Percentiles rank a stretch among this genome's conserved stretches.
phyloP scores from a whole-genome alignment of 2,113 vertebrate species.

The Odocoileus virginianus region DNA sequence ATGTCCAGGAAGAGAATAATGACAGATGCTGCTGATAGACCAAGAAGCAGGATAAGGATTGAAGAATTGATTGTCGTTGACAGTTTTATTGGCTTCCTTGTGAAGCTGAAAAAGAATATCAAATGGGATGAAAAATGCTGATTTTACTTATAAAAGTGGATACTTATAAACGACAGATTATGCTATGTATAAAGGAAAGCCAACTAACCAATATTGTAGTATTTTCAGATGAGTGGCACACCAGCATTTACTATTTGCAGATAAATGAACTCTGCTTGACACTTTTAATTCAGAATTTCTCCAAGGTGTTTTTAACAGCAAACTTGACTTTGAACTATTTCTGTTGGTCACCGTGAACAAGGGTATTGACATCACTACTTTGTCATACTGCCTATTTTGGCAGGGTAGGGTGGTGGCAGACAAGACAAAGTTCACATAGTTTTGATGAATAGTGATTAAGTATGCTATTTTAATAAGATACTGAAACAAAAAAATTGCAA shows the following conservation, averaged over 20 bases:
- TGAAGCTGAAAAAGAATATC: slow-evolving; percentile 82
- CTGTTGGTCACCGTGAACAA: slow-evolving; percentile 77
- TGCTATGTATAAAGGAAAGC: slow-evolving; percentile 79
- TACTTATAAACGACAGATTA: slow-evolving; percentile 78
- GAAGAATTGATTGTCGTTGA: slow-evolving; percentile 75
- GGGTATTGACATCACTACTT: slow-evolving; percentile 83
- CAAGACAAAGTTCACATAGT: slow-evolving; percentile 80
- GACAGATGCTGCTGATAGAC: neutral
- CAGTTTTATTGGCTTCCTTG: slow-evolving; percentile 86
- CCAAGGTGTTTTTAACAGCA: slow-evolving; percentile 77
- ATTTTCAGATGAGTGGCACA: slow-evolving; percentile 72
- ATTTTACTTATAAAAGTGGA: slow-evolving; percentile 85
- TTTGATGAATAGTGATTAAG: slow-evolving; percentile 86
- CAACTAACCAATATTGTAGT: slow-evolving; percentile 22
- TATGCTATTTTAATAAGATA: slow-evolving; percentile 97
- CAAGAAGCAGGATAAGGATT: neutral
- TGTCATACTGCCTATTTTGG: slow-evolving; percentile 74
- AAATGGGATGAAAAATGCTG: slow-evolving; percentile 74
- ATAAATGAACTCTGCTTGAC: slow-evolving; percentile 75
- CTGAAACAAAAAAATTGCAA: slow-evolving; percentile 54
- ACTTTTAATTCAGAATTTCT: slow-evolving; percentile 78
- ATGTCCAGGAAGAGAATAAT: too few species aligned
- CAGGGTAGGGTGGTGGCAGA: neutral
- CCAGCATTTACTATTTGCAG: slow-evolving; percentile 68
- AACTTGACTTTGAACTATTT: slow-evolving; percentile 82